A percentile compares a stretch with the other conserved stretches of the same genome.
These are phyloP conservation scores for Menidia menidia DNA, from an alignment of 2,797 vertebrate species.

Conservation along the genomic window DNA sequence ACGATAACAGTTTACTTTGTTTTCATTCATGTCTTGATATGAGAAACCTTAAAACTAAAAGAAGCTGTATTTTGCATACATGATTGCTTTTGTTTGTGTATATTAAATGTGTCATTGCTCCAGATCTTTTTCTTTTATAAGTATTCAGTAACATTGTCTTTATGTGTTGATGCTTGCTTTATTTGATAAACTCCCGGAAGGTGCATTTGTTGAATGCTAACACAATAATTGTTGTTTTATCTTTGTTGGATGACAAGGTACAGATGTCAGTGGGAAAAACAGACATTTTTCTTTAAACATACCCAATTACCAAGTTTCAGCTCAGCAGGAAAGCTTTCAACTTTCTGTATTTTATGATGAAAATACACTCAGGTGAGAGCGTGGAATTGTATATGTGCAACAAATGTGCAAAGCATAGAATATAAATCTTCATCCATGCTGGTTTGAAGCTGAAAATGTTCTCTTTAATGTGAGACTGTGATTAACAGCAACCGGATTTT, in stretches of 20 bases:
- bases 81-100: slow-evolving; percentile 12
- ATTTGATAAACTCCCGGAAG: slow-evolving; percentile 52
- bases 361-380: slow-evolving; percentile 4
- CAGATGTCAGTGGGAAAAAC: slow-evolving; percentile 53
- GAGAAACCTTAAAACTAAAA: neutral
- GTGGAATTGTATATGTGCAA: slow-evolving; percentile 1
- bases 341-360: neutral
- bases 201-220: slow-evolving; percentile 68
- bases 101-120: slow-evolving; percentile 57
- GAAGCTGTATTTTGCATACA: neutral
- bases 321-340: neutral
- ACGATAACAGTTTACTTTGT: neutral
- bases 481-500: neutral
- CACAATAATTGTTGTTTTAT: slow-evolving; percentile 75
- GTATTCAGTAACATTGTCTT: slow-evolving; percentile 59
- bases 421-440: neutral
- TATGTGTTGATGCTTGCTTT: slow-evolving; percentile 56
- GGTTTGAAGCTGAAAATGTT: neutral
- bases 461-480: neutral
- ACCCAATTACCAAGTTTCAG: slow-evolving; percentile 29
- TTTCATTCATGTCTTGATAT: neutral
- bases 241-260: slow-evolving; percentile 59
- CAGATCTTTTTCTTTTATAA: slow-evolving; percentile 60
- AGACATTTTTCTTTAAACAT: slow-evolving; percentile 43
- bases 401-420: neutral